These are phyloP conservation scores for Brachionus paranguensis DNA, from an alignment of 1,140 invertebrate species.

Conservation along the genomic window DNA sequence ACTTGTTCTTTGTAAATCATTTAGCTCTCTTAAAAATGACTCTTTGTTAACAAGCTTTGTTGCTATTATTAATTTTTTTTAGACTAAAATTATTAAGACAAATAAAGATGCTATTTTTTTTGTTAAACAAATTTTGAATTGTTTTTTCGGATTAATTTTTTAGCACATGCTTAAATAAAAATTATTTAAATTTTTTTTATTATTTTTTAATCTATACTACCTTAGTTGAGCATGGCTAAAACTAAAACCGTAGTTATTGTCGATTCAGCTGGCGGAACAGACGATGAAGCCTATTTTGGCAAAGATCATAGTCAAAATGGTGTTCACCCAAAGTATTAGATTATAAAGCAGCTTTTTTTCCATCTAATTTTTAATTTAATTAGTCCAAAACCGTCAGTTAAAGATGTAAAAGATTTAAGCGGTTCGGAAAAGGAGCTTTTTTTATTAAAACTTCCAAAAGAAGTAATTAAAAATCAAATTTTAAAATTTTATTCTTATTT, in stretches of 20 bases:
- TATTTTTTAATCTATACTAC: not conserved
- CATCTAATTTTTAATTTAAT: not conserved
- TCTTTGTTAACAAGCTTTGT: too few relatives aligned
- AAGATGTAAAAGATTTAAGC: not conserved
- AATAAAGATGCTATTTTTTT: not conserved
- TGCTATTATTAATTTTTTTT: too few relatives aligned
- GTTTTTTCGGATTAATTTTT: not conserved
- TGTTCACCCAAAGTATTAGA: not conserved
- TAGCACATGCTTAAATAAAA: not conserved
- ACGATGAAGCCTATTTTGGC: not conserved
- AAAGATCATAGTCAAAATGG: not conserved
- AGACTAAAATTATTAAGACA: not conserved
- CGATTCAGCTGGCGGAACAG: slow-evolving; percentile 1
- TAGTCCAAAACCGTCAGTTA: not conserved
- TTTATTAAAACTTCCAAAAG: slow-evolving; percentile 35
- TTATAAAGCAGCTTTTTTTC: not conserved
- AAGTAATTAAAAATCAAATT: not conserved
- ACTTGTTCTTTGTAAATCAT: too few relatives aligned
- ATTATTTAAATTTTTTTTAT: not conserved
- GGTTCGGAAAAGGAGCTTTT: not conserved
- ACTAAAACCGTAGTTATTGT: not conserved
- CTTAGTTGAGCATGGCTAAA: not conserved
- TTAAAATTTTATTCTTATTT: not conserved
- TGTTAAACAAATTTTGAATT: not conserved
- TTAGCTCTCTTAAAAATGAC: too few relatives aligned